phyloP scores from a whole-genome alignment of 2,113 vertebrate genomes.

The Alethe diademata region DNA sequence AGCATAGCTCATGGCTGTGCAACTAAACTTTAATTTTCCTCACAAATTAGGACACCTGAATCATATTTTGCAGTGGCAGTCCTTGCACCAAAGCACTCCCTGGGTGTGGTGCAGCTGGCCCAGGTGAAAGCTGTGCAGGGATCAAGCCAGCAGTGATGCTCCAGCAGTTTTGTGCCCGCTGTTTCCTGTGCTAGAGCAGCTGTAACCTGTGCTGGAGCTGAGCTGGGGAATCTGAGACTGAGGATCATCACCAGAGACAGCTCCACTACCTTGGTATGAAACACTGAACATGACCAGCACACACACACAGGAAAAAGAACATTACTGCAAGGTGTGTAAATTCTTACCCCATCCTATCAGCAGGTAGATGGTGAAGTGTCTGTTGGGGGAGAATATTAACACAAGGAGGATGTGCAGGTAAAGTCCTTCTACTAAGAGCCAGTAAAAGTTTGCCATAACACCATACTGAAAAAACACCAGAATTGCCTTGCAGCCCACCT shows the following conservation, averaged over 20 bases:
- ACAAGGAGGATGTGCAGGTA: slow-evolving; percentile 89
- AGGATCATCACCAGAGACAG: not conserved
- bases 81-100: not conserved
- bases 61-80: not conserved
- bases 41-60: not conserved
- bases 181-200: rapidly evolving
- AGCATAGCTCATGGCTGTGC: not conserved
- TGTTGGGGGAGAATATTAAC: slow-evolving; percentile 80
- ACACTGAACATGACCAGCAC: not conserved
- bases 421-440: slow-evolving; percentile 91
- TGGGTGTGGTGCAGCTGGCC: not conserved
- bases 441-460: slow-evolving; percentile 93
- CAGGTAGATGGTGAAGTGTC: slow-evolving; percentile 82
- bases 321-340: not conserved
- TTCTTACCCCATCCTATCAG: slow-evolving; percentile 91
- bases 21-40: not conserved
- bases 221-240: not conserved
- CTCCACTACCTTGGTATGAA: not conserved
- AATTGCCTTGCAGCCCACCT: slow-evolving; percentile 89
- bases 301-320: not conserved
- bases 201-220: not conserved
- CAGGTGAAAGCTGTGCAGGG: not conserved
- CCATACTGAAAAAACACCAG: slow-evolving; percentile 90
- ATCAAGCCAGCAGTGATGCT: not conserved
- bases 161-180: not conserved